Evolutionary conservation across 2,888 invertebrate genomes (phyloP).

Genomic region (Pollenia labialis): DNA sequence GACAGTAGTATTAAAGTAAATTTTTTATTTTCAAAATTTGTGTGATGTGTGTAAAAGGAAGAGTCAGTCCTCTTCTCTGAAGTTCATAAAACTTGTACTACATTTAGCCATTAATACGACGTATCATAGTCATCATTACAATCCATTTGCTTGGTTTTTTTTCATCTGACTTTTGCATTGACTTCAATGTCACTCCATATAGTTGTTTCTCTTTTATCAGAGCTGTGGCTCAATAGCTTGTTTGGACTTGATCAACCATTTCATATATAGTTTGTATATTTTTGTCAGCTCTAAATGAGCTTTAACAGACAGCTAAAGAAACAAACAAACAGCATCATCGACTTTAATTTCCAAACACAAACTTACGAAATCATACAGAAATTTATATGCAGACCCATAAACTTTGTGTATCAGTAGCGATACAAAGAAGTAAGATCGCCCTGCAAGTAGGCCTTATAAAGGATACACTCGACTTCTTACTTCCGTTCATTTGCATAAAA

Average conservation of each 20-base stretch:
- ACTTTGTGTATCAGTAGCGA: slow-evolving; percentile 4
- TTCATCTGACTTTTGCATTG: neutral
- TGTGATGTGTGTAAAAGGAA: slow-evolving; percentile 12
- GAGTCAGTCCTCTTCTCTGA: slow-evolving; percentile 11
- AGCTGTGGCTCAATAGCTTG: slow-evolving; percentile 46
- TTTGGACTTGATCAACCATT: slow-evolving; percentile 45
- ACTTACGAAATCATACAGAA: slow-evolving; percentile 34
- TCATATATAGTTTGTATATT: slow-evolving; percentile 43
- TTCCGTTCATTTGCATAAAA: too few species aligned
- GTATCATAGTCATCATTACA: slow-evolving; percentile 51
- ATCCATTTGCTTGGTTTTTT: slow-evolving; percentile 23
- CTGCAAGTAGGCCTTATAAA: too few species aligned
- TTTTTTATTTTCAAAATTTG: slow-evolving; percentile 6
- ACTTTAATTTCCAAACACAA: neutral
- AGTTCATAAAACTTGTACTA: slow-evolving; percentile 54
- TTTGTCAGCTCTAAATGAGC: slow-evolving; percentile 48
- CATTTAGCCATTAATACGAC: slow-evolving; percentile 49
- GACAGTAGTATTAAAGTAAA: slow-evolving; percentile 16
- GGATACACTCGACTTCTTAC: too few species aligned
- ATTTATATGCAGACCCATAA: slow-evolving; percentile 44
- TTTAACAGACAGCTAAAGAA: slow-evolving; percentile 20
- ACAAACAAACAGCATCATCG: slow-evolving; percentile 18
- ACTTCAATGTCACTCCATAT: slow-evolving; percentile 63
- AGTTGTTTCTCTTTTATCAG: slow-evolving; percentile 53
- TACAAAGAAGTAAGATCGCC: neutral